Evolutionary conservation across 2,797 vertebrate species (phyloP).

Genomic region (Gymnodraco acuticeps): DNA sequence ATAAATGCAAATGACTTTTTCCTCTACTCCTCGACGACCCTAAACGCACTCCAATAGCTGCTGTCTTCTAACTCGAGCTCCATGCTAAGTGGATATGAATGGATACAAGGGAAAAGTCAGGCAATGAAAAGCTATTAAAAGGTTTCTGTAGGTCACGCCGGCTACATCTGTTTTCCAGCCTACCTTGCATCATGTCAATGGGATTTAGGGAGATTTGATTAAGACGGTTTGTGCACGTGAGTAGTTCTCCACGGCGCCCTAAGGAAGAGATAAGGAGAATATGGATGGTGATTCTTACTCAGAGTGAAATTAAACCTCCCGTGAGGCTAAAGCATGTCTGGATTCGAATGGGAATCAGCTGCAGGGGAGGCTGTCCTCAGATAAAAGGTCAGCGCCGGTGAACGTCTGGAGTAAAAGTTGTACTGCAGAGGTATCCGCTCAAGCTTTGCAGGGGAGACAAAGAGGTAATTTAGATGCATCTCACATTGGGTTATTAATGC

Average conservation of each 20-base stretch:
- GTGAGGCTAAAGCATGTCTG: constrained; percentile 21
- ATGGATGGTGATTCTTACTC: constrained; percentile 37
- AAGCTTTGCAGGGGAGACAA: neutral
- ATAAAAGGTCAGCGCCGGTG: constrained; percentile 30
- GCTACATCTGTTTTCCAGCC: constrained; percentile 66
- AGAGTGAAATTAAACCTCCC: constrained; percentile 55
- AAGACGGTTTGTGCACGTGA: constrained; percentile 19
- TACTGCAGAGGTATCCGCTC: neutral
- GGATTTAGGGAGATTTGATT: constrained; percentile 45
- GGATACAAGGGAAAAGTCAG: constrained; percentile 61
- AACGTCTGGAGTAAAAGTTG: constrained; percentile 24
- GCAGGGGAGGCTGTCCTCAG: constrained; percentile 41
- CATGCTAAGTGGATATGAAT: constrained; percentile 64
- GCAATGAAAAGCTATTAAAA: constrained; percentile 64
- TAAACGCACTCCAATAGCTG: constrained; percentile 33
- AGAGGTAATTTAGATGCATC: constrained; percentile 3
- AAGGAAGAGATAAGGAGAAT: constrained; percentile 46
- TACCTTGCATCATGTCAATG: constrained; percentile 57
- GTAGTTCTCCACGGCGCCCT: constrained; percentile 22
- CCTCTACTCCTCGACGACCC: constrained; percentile 21
- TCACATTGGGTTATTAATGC: constrained; percentile 13
- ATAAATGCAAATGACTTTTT: constrained; percentile 50
- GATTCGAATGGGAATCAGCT: constrained; percentile 60
- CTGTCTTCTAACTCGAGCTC: constrained; percentile 36
- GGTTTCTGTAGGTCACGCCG: constrained; percentile 55